phyloP scores from a whole-genome alignment of 2,888 invertebrate species.

The Cerceris rybyensis region DNA sequence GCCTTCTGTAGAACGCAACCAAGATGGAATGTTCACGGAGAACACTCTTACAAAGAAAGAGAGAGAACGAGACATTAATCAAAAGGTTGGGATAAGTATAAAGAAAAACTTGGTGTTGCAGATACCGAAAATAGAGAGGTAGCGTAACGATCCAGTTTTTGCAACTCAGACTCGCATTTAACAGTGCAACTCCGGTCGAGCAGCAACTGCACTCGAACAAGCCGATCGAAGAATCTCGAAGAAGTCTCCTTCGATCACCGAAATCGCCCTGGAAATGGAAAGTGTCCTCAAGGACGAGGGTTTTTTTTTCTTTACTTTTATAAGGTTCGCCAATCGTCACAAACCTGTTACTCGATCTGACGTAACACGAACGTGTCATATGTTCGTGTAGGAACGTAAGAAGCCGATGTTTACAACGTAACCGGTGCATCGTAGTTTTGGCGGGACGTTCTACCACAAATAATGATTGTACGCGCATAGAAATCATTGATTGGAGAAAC shows the following conservation, averaged over 20 bases:
- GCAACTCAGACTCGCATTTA: constrained; percentile 39
- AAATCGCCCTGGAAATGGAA: constrained; percentile 17
- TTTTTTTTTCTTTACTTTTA: background rate
- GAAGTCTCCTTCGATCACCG: constrained; percentile 13
- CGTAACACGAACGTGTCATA: no score
- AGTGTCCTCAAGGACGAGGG: background rate
- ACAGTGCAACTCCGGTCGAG: constrained; percentile 27
- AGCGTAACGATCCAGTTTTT: constrained; percentile 57
- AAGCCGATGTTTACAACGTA: no score
- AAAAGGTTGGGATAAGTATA: constrained; percentile 4
- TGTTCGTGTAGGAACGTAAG: no score
- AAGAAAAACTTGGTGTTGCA: constrained; percentile 29
- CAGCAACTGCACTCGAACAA: constrained; percentile 1
- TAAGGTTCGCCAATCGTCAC: no score
- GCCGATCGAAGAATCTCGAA: background rate
- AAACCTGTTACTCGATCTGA: no score
- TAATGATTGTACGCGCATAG: background rate
- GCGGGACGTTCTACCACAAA: background rate
- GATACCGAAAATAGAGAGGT: constrained; percentile 31
- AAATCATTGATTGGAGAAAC: background rate
- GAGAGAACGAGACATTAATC: constrained; percentile 28
- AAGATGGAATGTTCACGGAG: constrained; percentile 47
- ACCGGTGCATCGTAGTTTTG: no score
- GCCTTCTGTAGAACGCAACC: constrained; percentile 55
- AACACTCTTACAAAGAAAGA: constrained; percentile 17